These are phyloP conservation scores for Pelmatolapia mariae DNA, from an alignment of 2,113 vertebrate species.

Conservation along the genomic window DNA sequence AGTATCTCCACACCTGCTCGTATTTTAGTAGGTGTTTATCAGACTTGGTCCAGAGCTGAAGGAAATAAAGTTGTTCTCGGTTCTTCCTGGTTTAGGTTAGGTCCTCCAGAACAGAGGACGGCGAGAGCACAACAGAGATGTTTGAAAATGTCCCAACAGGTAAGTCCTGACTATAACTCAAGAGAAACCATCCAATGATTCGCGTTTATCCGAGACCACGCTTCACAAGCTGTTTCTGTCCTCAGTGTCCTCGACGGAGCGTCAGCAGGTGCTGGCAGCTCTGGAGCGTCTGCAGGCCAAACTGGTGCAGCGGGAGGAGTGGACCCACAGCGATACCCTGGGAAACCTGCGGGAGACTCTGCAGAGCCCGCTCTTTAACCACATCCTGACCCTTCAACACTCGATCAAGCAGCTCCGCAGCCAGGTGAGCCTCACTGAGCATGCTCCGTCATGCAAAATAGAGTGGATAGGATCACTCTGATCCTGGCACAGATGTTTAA, in stretches of 20 bases:
- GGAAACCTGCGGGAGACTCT: slow-evolving; percentile 75
- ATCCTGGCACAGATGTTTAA: background rate
- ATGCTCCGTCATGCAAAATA: background rate
- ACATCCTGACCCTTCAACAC: slow-evolving; percentile 91
- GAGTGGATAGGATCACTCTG: background rate
- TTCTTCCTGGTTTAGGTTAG: background rate
- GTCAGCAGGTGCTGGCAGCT: slow-evolving; percentile 88
- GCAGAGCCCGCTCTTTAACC: slow-evolving; percentile 86
- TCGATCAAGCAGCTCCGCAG: slow-evolving; percentile 89
- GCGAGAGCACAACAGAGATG: slow-evolving; percentile 35
- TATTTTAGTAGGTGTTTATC: background rate
- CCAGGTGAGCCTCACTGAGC: slow-evolving; percentile 60
- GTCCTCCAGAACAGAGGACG: background rate
- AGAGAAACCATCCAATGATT: background rate
- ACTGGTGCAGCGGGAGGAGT: slow-evolving; percentile 83
- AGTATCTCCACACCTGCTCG: background rate
- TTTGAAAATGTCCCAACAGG: slow-evolving; percentile 71
- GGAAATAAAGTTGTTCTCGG: background rate
- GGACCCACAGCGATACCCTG: slow-evolving; percentile 79
- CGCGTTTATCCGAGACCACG: background rate
- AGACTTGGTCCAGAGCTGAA: background rate
- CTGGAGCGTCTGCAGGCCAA: slow-evolving; percentile 85
- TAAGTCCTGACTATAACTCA: slow-evolving; percentile 2
- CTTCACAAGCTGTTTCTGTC: background rate
- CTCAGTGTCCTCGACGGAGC: slow-evolving; percentile 71